These are phyloP conservation scores for Tanaodytes sp. DNA, from an alignment of 2,888 invertebrate genomes.

Conservation along the genomic window DNA sequence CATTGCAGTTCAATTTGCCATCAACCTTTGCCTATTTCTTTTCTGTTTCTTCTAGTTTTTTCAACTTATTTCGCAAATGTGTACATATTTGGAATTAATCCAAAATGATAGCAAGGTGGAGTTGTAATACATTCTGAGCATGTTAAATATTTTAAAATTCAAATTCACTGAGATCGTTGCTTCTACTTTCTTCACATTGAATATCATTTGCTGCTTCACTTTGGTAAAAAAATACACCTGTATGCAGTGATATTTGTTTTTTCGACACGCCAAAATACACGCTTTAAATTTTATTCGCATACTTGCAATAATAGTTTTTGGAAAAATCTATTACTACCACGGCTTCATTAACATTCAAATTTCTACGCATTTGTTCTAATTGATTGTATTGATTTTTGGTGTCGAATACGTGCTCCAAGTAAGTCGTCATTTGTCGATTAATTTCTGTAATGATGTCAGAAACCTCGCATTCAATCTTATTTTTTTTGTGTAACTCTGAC, in stretches of 20 bases:
- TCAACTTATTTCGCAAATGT: no score
- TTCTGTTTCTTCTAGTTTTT: no score
- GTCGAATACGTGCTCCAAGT: not conserved
- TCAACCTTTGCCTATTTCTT: no score
- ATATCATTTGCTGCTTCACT: no score
- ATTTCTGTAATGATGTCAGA: not conserved
- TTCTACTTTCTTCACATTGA: no score
- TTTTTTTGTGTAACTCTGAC: not conserved
- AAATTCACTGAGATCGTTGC: no score
- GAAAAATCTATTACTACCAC: not conserved
- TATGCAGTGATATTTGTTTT: slow-evolving; percentile 3
- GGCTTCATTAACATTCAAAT: not conserved
- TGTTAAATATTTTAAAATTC: no score
- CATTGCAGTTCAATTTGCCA: no score
- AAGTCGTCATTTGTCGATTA: not conserved
- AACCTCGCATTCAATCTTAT: not conserved
- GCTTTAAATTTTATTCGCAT: not conserved
- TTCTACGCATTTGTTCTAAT: not conserved
- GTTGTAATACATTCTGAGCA: no score
- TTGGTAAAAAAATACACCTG: slow-evolving; percentile 7
- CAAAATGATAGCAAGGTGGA: no score
- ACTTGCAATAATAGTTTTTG: not conserved
- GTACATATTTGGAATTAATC: no score
- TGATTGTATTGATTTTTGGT: not conserved
- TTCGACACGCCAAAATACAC: slow-evolving; percentile 4